A percentile compares a stretch with the other conserved stretches of the same genome.
Evolutionary conservation across 2,888 invertebrate genomes (phyloP).

Genomic region (Unio delphinus): DNA sequence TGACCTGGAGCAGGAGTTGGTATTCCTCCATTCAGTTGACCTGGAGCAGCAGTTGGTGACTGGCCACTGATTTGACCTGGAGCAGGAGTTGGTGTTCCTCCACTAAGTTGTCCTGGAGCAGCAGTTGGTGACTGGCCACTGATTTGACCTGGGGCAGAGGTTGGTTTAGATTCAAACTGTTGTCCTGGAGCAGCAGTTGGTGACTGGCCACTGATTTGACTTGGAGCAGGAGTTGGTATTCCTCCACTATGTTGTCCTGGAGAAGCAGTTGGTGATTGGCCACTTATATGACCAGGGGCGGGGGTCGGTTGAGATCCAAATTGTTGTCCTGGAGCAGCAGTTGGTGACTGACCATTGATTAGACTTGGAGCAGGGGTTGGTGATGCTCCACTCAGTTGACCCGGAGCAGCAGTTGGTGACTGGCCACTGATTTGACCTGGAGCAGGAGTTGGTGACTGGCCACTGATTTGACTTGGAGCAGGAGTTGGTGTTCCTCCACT

Average conservation of each 20-base stretch:
- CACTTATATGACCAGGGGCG: slow-evolving; percentile 1
- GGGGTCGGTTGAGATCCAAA: slow-evolving; percentile 6
- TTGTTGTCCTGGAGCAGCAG: slow-evolving; percentile 4
- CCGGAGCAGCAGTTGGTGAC: slow-evolving; percentile 3
- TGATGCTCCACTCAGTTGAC: not conserved
- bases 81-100: not conserved
- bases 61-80: no score
- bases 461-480: slow-evolving; percentile 16
- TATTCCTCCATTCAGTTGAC: no score
- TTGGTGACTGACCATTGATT: slow-evolving; percentile 4
- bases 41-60: no score
- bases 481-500: slow-evolving; percentile 19
- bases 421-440: not conserved
- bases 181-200: slow-evolving; percentile 2
- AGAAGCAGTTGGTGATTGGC: slow-evolving; percentile 4
- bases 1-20: not conserved
- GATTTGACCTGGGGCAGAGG: not conserved
- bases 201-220: not conserved
- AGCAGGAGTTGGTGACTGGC: slow-evolving; percentile 16
- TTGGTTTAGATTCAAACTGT: not conserved
- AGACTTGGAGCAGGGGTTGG: not conserved
- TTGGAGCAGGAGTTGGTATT: slow-evolving; percentile 4
- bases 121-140: slow-evolving; percentile 6
- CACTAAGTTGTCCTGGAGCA: slow-evolving; percentile 7
- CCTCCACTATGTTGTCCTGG: slow-evolving; percentile 18